Evolutionary conservation across 2,113 vertebrate species (phyloP).

Genomic region (Aramus guarauna): DNA sequence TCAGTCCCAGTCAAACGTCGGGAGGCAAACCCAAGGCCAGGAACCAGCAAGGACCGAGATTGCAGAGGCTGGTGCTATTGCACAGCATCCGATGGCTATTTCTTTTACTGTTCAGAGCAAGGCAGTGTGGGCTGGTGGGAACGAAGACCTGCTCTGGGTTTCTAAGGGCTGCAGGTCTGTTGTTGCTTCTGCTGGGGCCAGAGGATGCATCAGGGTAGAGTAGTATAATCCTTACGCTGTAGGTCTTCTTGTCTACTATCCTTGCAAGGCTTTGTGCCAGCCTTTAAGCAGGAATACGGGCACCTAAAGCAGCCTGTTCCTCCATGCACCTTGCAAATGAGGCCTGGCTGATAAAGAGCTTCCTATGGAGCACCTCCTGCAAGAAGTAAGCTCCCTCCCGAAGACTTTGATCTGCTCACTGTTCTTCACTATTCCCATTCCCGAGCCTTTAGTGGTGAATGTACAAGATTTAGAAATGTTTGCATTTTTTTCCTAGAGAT

Average conservation of each 20-base stretch:
- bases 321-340: neutral
- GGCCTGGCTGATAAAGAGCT: neutral
- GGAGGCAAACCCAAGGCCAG: neutral
- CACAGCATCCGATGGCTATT: rapidly evolving
- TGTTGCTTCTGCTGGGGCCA: neutral
- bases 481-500: neutral
- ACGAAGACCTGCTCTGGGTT: neutral
- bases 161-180: neutral
- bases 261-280: neutral
- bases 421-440: neutral
- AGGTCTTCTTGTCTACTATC: neutral
- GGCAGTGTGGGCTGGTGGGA: neutral
- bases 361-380: neutral
- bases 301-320: neutral
- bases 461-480: neutral
- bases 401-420: neutral
- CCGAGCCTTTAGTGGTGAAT: neutral
- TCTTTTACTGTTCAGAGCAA: neutral
- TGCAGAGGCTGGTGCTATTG: neutral
- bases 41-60: neutral
- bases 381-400: neutral
- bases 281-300: neutral
- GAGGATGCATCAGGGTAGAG: neutral
- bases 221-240: neutral
- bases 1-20: rapidly evolving